Percentiles rank a stretch among this genome's conserved stretches.
phyloP scores from a whole-genome alignment of 1,140 invertebrate species.

The Ericerus pela region DNA sequence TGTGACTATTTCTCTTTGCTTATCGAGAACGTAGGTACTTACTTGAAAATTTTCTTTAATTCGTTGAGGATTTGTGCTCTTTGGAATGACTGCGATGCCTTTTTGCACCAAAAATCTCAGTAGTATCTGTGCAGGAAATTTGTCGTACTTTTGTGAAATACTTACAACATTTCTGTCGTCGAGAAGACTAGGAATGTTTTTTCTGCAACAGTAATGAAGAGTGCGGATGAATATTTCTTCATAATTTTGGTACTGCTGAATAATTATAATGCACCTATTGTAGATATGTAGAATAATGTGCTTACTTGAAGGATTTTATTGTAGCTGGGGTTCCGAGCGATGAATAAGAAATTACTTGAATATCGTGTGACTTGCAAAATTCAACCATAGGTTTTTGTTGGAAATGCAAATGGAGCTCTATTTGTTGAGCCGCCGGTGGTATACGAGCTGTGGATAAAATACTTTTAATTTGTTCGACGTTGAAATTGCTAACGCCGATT shows the following conservation, averaged over 20 bases:
- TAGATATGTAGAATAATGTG: conserved; percentile 1
- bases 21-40: too few relatives aligned
- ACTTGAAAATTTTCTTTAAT: conserved; percentile 41
- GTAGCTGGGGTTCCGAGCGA: conserved; percentile 60
- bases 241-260: too few relatives aligned
- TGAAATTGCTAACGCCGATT: conserved; percentile 33
- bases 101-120: conserved; percentile 40
- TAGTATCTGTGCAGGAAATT: conserved; percentile 44
- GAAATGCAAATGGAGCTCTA: conserved; percentile 68
- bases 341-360: conserved; percentile 65
- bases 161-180: conserved; percentile 30
- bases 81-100: conserved; percentile 43
- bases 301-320: conserved; percentile 30
- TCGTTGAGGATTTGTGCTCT: conserved; percentile 38
- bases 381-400: conserved; percentile 60
- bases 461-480: conserved; percentile 24
- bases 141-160: conserved; percentile 36
- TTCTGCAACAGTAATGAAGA: conserved; percentile 16
- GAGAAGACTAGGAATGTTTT: conserved; percentile 30
- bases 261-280: too few relatives aligned
- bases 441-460: conserved; percentile 23
- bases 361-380: conserved; percentile 53
- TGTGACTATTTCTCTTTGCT: too few relatives aligned
- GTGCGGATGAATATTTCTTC: too few relatives aligned
- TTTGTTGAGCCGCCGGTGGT: conserved; percentile 35